Percentiles rank a stretch among this genome's conserved stretches.
These are phyloP conservation scores for Gymnoscopelus braueri DNA, from an alignment of 2,797 vertebrate genomes.

Conservation along the genomic window DNA sequence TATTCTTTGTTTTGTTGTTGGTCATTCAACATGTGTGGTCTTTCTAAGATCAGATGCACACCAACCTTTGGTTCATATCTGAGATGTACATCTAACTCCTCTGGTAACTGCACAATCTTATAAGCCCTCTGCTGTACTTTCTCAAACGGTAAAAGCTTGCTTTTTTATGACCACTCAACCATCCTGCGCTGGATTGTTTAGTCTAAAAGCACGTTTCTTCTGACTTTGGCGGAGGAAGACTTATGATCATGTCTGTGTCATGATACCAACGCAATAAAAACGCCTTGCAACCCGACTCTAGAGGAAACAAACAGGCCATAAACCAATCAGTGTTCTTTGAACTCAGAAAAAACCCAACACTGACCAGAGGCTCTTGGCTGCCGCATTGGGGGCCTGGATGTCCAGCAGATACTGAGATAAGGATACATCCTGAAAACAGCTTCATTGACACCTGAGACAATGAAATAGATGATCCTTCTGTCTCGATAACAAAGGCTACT, in stretches of 20 bases:
- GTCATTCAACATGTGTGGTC: neutral
- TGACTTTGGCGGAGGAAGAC: slow-evolving; percentile 18
- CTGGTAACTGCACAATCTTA: slow-evolving; percentile 16
- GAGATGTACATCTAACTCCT: slow-evolving; percentile 18
- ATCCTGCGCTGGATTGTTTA: slow-evolving; percentile 38
- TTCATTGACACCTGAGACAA: neutral
- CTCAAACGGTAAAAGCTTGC: slow-evolving; percentile 4
- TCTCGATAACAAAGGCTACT: too few species aligned
- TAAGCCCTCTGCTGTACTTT: slow-evolving; percentile 15
- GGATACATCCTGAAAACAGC: neutral
- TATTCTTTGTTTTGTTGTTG: slow-evolving; percentile 3
- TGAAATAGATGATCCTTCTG: neutral
- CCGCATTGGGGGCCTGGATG: slow-evolving; percentile 16
- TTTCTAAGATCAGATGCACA: slow-evolving; percentile 10
- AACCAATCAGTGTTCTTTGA: slow-evolving; percentile 52
- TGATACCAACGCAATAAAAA: slow-evolving; percentile 58
- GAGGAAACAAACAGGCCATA: slow-evolving; percentile 50
- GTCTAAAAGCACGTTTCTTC: slow-evolving; percentile 45
- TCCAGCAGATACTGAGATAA: slow-evolving; percentile 9
- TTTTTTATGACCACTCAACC: slow-evolving; percentile 37
- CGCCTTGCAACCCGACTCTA: slow-evolving; percentile 45
- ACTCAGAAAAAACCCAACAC: neutral
- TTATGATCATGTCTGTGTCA: slow-evolving; percentile 43
- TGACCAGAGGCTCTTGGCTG: slow-evolving; percentile 8
- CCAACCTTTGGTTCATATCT: slow-evolving; percentile 23